Base-by-base conservation (phyloP, 2,797 vertebrate genomes). In the Typhlichthys eigenmanni region DNA sequence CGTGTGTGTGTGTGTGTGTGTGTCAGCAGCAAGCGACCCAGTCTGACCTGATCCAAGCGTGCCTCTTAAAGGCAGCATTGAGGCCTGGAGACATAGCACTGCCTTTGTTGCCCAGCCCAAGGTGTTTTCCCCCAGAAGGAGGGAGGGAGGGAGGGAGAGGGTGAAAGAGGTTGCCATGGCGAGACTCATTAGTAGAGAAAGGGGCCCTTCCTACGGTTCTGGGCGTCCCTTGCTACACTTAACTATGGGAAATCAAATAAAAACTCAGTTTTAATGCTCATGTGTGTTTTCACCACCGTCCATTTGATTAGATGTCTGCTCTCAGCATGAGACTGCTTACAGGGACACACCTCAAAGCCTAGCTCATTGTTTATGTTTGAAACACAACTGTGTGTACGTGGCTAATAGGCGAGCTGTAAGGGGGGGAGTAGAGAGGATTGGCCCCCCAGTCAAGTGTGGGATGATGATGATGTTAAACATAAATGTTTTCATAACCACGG, bases 171-270 rank as follows among this genome's bases (percentile, higher is more conserved):
- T 38, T 43, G 49, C 13, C 58, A 55, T 66, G 62, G 78, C 71
- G 82, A 82, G 78, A 70, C 85, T 88, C 83, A 89, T 89, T 90
- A 89, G 83, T 69, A n/a, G 75, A 75, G 74, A 85, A 84, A 80
- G 69, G 79, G 45, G 77, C 76, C 84, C 76, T 52, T 74, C 82
- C 71, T 82, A 75, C 72, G 68, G 80, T 79, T 57, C 3, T 38
- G 17, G 71, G 48, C 24, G 46, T 81, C 72, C 81, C 69, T 89
- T 88, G 86, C 81, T 71, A 69, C 74, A 73, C 76, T 89, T 89
- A 88, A 90, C 84, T 84, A 76, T 75, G 71, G 71, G 73, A 83
- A 87, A 79, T 88, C 85, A 89, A 88, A 81, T 46, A 24, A 2
- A 13, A 34, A 13, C n/a, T 4, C 34, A 12, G 47, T 74, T 73